phyloP scores from a whole-genome alignment of 2,113 vertebrate genomes.

The Carassius carassius region DNA sequence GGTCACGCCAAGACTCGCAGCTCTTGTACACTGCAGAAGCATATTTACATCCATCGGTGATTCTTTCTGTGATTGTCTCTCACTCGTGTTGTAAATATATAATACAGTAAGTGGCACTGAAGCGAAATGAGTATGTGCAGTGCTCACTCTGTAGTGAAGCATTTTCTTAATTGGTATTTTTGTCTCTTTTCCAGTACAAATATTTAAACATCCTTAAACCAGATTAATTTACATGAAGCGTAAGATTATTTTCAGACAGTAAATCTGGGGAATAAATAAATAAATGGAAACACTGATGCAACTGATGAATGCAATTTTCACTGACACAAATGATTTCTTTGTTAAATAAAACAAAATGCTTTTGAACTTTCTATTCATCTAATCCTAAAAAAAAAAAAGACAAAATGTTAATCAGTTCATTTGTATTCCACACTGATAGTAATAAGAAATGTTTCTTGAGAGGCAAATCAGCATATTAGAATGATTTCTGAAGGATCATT shows the following conservation, averaged over 20 bases:
- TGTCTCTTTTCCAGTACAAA: neutral
- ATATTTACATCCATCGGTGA: conserved; percentile 13
- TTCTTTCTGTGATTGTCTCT: conserved; percentile 33
- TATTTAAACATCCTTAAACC: conserved; percentile 2
- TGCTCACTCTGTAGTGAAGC: conserved; percentile 15
- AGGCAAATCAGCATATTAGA: neutral
- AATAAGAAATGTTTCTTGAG: neutral
- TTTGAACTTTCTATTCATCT: neutral
- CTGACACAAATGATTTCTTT: neutral
- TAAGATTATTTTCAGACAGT: neutral
- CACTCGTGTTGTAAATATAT: conserved; percentile 38
- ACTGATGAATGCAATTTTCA: too few species aligned
- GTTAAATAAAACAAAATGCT: neutral
- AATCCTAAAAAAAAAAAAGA: neutral
- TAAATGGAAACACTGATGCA: neutral
- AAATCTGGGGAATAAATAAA: neutral
- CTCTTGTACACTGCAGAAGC: neutral
- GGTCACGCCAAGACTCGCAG: neutral
- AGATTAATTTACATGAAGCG: neutral
- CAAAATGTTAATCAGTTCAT: neutral
- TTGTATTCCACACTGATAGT: neutral
- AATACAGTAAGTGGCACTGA: conserved; percentile 23
- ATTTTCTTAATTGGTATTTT: conserved; percentile 5
- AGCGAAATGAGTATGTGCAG: conserved; percentile 30
- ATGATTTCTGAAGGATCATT: neutral